These are phyloP conservation scores for Gambusia holbrooki DNA, from an alignment of 2,113 vertebrate species.

Conservation along the genomic window DNA sequence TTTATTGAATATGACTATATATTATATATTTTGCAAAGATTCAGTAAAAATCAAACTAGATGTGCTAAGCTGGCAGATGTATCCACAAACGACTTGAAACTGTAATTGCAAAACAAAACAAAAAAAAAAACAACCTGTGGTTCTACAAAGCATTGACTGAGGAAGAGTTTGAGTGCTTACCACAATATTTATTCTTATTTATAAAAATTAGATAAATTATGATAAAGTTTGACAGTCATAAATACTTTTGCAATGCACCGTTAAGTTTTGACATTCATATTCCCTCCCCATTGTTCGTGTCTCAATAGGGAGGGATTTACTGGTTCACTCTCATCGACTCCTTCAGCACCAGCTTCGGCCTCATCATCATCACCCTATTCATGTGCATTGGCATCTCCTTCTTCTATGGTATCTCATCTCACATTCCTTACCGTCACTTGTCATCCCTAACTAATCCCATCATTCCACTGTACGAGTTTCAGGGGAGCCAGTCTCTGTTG, in stretches of 20 bases:
- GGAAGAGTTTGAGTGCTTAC: no score
- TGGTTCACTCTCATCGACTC: constrained; percentile 88
- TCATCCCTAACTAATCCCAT: constrained; percentile 4
- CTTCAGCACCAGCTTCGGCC: constrained; percentile 87
- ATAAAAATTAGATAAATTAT: neutral
- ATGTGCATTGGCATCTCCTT: constrained; percentile 87
- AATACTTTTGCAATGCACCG: neutral
- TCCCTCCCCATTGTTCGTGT: constrained; percentile 29
- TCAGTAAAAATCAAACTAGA: no score
- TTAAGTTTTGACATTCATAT: constrained; percentile 18
- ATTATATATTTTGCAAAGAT: neutral
- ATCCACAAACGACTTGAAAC: no score
- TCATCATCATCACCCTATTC: constrained; percentile 87
- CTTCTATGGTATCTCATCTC: constrained; percentile 80
- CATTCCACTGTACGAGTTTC: constrained; percentile 5
- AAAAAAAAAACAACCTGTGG: no score
- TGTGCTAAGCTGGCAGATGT: no score
- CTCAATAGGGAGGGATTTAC: constrained; percentile 85
- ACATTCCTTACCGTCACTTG: constrained; percentile 19
- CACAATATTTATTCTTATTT: neutral
- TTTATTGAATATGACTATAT: neutral
- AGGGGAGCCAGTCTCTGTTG: neutral
- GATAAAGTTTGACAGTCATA: neutral
- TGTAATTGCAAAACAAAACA: no score
- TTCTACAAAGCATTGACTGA: no score